Evolutionary conservation across 2,113 vertebrate genomes (phyloP).

Genomic region (Chrysochloris asiatica): DNA sequence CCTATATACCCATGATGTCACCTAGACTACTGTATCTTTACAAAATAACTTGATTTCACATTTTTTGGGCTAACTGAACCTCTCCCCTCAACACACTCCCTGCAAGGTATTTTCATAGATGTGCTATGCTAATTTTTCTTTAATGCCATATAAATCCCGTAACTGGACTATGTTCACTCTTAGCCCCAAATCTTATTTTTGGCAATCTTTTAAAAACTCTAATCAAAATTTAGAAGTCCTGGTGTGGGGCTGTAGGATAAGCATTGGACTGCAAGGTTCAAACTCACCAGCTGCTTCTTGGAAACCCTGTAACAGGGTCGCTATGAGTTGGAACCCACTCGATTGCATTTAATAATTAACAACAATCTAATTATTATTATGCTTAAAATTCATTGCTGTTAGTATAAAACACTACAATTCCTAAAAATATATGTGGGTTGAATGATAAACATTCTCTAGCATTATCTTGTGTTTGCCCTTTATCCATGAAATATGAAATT

Average conservation of each 20-base stretch:
- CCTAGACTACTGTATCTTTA: neutral
- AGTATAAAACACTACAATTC: neutral
- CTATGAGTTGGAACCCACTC: too few species aligned
- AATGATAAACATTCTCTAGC: neutral
- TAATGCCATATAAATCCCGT: neutral
- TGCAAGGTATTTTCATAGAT: neutral
- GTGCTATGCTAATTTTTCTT: neutral
- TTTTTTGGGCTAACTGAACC: too few species aligned
- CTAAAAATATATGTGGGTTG: neutral
- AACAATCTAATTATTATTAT: neutral
- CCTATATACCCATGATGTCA: neutral
- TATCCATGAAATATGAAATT: neutral
- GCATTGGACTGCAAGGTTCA: too few species aligned
- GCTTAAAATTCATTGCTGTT: neutral
- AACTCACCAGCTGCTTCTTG: too few species aligned
- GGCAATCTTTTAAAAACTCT: neutral
- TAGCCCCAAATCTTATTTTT: neutral
- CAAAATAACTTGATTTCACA: neutral
- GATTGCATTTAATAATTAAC: too few species aligned
- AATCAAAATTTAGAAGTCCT: neutral
- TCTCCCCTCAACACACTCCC: too few species aligned
- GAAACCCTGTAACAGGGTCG: too few species aligned
- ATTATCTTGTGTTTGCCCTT: neutral
- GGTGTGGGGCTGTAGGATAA: too few species aligned
- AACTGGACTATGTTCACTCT: neutral